These are phyloP conservation scores for Perca schrenkii DNA, from an alignment of 2,113 vertebrate species.

Conservation along the genomic window DNA sequence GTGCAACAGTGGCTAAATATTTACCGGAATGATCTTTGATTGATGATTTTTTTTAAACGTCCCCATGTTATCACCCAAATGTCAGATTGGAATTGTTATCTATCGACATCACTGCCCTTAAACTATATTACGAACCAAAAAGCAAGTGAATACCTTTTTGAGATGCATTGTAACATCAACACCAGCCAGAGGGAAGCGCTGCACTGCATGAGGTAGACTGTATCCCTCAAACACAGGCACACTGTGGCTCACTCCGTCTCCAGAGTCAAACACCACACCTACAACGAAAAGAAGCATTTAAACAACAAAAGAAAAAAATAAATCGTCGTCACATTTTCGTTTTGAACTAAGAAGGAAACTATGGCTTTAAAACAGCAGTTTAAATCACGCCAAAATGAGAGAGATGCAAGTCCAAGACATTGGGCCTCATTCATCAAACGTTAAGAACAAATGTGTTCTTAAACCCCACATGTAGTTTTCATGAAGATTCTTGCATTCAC, in stretches of 20 bases:
- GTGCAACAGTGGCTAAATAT: neutral
- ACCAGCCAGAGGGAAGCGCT: constrained; percentile 82
- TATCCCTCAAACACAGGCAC: constrained; percentile 86
- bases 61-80: no score
- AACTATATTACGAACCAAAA: neutral
- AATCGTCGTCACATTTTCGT: neutral
- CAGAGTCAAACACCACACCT: constrained; percentile 86
- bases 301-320: neutral
- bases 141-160: constrained; percentile 69
- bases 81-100: neutral
- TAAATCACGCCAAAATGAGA: neutral
- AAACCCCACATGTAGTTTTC: no score
- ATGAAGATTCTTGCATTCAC: no score
- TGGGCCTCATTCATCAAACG: no score
- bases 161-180: constrained; percentile 83
- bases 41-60: no score
- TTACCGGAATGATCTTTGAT: no score
- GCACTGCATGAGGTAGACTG: constrained; percentile 82
- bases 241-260: constrained; percentile 84
- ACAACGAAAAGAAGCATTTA: no score
- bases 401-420: neutral
- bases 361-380: no score
- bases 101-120: neutral
- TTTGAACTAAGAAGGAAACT: neutral
- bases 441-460: no score